Base-by-base conservation (phyloP, 1,140 invertebrate species). In the Latrodectus geometricus region DNA sequence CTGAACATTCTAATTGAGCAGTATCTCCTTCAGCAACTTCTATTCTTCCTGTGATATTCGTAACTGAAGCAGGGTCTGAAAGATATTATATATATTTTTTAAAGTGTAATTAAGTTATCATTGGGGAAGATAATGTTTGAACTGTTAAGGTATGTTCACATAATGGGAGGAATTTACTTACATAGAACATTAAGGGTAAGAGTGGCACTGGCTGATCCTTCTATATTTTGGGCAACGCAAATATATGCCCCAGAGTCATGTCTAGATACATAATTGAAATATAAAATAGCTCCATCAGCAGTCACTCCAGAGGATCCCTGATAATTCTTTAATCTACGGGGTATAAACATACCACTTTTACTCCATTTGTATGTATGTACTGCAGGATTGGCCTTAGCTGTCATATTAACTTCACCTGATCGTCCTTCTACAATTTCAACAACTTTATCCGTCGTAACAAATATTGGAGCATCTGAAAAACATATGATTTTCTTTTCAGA, bases 161-260 rank as follows among this genome's bases (percentile, higher is more conserved):
- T 35, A 35, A 35, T 35, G 35, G 1, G 5, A 35, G 35, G 2
- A 69, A 3, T 69, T 21, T 48, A 91, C 88, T 88, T 76, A 89
- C 88, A 89, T 11, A 88, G 54, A 7, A 89, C 87, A 81, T 89
- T 89, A 15, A 89, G 70, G 8, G 84, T 79, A 50, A 89, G 49
- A 11, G 84, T 88, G 8, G 87, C 80, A 76, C 85, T 89, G 15
- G 88, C 70, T 9, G 87, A 83, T 17, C 88, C 88, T 84, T 89
- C 84, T 3, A n/a, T 9, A 91, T 99, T 99, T 92, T 98, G 95
- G 20, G 96, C 97, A 75, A 95, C 93, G 91, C 97, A 99, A 72
- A 94, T 94, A 92, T 98, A 99, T 83, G 94, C 93, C 0, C 97
- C 98, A 5, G 96, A 95, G 91, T 98, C 97, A 81, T 95, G 94